These are phyloP conservation scores for Eudorcas thomsonii DNA, from an alignment of 2,113 vertebrate species.

Conservation along the genomic window DNA sequence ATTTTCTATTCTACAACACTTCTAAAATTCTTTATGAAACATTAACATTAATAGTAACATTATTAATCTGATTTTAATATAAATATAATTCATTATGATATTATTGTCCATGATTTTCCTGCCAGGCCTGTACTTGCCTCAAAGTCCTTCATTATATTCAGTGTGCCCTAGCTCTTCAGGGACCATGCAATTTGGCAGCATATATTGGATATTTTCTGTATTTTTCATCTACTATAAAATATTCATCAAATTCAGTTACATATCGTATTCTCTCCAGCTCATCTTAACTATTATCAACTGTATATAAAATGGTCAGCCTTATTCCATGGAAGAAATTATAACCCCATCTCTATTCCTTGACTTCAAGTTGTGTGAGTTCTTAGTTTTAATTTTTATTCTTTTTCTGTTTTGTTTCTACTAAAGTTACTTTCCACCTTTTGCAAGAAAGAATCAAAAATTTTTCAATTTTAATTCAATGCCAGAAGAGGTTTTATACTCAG, in stretches of 20 bases:
- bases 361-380: neutral
- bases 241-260: neutral
- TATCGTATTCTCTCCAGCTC: neutral
- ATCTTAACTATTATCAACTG: neutral
- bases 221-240: slow-evolving; percentile 3
- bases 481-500: neutral
- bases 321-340: neutral
- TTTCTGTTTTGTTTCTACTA: neutral
- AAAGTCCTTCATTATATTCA: neutral
- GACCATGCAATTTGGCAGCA: neutral
- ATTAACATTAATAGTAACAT: neutral
- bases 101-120: neutral
- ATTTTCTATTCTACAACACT: neutral
- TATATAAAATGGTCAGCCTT: neutral
- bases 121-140: neutral
- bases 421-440: neutral
- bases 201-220: neutral
- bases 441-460: neutral
- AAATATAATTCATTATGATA: neutral
- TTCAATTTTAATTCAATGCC: neutral
- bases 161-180: neutral
- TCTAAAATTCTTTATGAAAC: neutral
- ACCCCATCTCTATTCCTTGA: neutral
- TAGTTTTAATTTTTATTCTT: neutral
- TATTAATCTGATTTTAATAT: slow-evolving; percentile 28